Base-by-base conservation (phyloP, 2,888 invertebrate genomes). In the Eumacrocentrus americanus region DNA sequence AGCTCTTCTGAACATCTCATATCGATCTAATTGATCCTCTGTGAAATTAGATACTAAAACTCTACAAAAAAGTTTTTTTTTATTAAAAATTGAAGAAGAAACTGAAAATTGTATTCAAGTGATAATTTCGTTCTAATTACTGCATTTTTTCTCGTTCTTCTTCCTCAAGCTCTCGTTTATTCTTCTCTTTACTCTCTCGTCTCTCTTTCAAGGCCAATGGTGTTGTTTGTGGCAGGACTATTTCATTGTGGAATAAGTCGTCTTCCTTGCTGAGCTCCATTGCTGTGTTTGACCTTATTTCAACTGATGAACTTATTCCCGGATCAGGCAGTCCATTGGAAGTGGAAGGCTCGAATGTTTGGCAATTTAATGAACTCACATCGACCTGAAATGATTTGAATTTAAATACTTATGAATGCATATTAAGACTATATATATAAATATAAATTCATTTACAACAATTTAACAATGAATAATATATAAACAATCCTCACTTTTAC, bases 31-130 rank as follows among this genome's bases (percentile, higher is more conserved):
- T 79, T 99, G 99, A 71, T 98, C 98, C 81, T 98, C 98, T 0
- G 98, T 95, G 73, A 99, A 99, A 81, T 99, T 98, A 0, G 98
- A 98, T 0, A 99, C 97, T 52, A 99, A 83, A 34, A 99, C 95
- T 82, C 95, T 95, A 78, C n/a, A n/a, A 60, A 85, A 84, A 62
- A 60, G 62, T 68, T 60, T 16, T 11, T 11, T 18, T 57, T 59
- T 20, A 14, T 18, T 37, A 37, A 22, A 37, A n/a, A n/a, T n/a
- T n/a, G n/a, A n/a, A n/a, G n/a, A n/a, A n/a, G n/a, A n/a, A n/a
- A n/a, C n/a, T n/a, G n/a, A n/a, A n/a, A n/a, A n/a, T n/a, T n/a
- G n/a, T n/a, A n/a, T n/a, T n/a, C 9, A 7, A 11, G 3, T 37
- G 37, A 2, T 12, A n/a, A n/a, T n/a, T 37, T 11, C 14, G 3